Evolutionary conservation across 2,888 invertebrate species (phyloP), one percentile per base, ranked within the genome.

Genomic region (Hyalella azteca): DNA sequence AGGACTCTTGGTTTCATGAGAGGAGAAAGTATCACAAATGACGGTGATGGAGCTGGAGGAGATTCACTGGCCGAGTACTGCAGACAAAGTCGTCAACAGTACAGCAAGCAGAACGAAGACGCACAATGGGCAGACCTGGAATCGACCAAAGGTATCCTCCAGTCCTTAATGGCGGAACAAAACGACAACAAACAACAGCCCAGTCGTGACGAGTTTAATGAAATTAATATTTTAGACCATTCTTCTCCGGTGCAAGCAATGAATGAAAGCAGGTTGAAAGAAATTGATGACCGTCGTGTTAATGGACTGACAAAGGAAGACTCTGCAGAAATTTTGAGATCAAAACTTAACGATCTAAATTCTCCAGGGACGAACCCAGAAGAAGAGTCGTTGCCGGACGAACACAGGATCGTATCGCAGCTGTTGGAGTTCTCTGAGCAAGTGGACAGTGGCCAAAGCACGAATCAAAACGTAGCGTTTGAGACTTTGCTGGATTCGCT

Each of bases 41-140:
- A 66, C 39, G 36, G 19, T 5, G 36, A 32, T 19, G 66, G 36
- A 13, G 4, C 26, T 4, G 29, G 36, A 22, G 66, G 66, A 5
- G 66, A 66, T 36, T 32, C 66, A 11, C 36, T 66, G 19, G 66
- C 66, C 36, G 66, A 66, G 19, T 66, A 66, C 66, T 66, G 66
- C 39, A 32, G 66, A 1, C 36, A 41, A 60, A 59, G 59, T 41
- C 78, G 60, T 45, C 45, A 22, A n/a, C 78, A 11, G 36, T 66
- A 15, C 60, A 26, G 2, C 41, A 32, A 9, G 54, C 29, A 22
- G 59, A 19, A 39, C 22, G 41, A 26, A 45, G 19, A 40, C 22
- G 41, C 13, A n/a, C n/a, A n/a, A n/a, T n/a, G n/a, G n/a, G n/a
- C n/a, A n/a, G n/a, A n/a, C n/a, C n/a, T n/a, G n/a, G n/a, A n/a